Percentiles rank a stretch among this genome's conserved stretches.
Conservation (phyloP, 2,888 invertebrate genomes). For the Caenorhabditis panamensis region DNA sequence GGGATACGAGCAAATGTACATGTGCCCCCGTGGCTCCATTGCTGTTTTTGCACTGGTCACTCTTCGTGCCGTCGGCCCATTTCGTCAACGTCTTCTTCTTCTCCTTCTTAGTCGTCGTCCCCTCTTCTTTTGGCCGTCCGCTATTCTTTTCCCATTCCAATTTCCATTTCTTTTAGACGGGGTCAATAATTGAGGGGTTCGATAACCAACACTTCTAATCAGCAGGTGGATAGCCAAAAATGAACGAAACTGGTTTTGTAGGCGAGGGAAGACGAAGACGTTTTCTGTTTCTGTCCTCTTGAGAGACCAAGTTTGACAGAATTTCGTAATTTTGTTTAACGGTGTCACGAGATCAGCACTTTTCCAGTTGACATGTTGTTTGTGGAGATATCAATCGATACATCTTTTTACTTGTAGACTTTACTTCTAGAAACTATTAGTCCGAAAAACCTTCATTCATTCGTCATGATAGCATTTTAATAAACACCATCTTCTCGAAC, state of each 20-base stretch:
- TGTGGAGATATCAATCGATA: background rate
- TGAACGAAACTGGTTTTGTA: conserved; percentile 8
- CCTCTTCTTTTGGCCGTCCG: background rate
- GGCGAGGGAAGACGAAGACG: background rate
- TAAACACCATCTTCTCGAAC: too few species aligned
- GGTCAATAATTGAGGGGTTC: conserved; percentile 16
- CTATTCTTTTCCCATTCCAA: background rate
- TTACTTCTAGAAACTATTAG: too few species aligned
- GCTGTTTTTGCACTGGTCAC: conserved; percentile 8
- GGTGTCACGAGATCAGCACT: conserved; percentile 2
- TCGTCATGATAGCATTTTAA: too few species aligned
- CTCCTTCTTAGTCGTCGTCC: too few species aligned
- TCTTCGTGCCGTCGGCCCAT: background rate
- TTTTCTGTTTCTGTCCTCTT: background rate
- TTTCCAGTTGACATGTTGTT: background rate
- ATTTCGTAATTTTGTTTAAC: conserved; percentile 13
- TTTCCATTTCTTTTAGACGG: background rate
- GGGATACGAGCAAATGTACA: background rate
- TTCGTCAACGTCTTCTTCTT: conserved; percentile 1
- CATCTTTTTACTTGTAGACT: background rate
- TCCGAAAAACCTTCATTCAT: too few species aligned
- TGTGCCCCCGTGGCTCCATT: background rate
- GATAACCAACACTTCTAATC: conserved; percentile 16
- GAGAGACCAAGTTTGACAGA: conserved; percentile 3
- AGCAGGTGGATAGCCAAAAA: background rate